Evolutionary conservation across 2,797 vertebrate genomes (phyloP), one percentile per base, ranked within the genome.

Genomic region (Cheirogaleus major): DNA sequence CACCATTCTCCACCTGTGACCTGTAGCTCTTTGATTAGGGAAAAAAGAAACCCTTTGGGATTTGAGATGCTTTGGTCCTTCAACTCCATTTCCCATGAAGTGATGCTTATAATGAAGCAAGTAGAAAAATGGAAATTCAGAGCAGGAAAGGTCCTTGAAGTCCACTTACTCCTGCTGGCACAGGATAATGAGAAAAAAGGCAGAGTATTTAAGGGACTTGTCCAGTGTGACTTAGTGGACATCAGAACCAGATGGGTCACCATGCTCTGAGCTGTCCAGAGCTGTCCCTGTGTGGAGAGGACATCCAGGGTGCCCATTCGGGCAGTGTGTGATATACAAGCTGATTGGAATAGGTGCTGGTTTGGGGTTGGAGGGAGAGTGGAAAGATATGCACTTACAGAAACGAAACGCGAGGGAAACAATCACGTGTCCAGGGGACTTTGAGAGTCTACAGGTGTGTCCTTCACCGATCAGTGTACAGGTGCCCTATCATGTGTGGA

Each of bases 381-480:
- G 27, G 13, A 69, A n/a, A 35, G 86, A 52, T 17, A 50, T 1
- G 8, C 11, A n/a, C 27, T 72, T 52, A 27, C 65, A 93, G 32
- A 78, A 65, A 1, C 32, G 43, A 91, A 48, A 84, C 17, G 11
- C 8, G 38, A 93, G 11, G n/a, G 55, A 17, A 70, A 4, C 1
- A 23, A 27, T 11, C 25, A 38, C 17, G 7, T 45, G 55, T 18
- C 10, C 0, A 4, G 70, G 2, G 12, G 27, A 1, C 0, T 23
- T 17, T 63, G 41, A 48, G 52, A 8, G 11, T 57, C 23, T 18
- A 38, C 32, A 61, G 27, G 3, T 13, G 3, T 50, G 63, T 41
- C 27, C 50, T 59, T 23, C 43, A 48, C 27, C 12, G 35, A 35
- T 43, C 20, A 12, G 41, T 45, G 41, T 30, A 79, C n/a, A 30